Percentiles rank a stretch among this genome's conserved stretches.
phyloP scores from a whole-genome alignment of 2,113 vertebrate species.

The Rhinopomastus cyanomelas region DNA sequence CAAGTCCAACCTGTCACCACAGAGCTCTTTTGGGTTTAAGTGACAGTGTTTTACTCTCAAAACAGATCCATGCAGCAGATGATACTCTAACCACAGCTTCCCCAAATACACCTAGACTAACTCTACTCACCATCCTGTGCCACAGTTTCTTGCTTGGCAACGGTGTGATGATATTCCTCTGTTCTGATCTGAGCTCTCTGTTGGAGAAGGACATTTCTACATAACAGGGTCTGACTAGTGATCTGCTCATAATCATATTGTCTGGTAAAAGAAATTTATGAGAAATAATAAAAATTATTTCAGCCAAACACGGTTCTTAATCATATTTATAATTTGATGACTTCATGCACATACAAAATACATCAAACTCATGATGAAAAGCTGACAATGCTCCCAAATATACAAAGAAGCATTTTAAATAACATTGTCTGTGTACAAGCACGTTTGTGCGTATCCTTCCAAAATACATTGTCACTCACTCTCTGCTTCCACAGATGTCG shows the following conservation, averaged over 20 bases:
- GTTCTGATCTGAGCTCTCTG: neutral
- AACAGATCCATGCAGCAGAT: neutral
- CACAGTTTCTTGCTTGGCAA: neutral
- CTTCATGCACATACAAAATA: conserved; percentile 69
- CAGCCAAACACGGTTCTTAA: neutral
- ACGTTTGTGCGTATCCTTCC: conserved; percentile 15
- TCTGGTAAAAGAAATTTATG: neutral
- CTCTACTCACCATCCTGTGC: neutral
- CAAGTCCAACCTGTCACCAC: no score
- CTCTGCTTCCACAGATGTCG: conserved; percentile 4
- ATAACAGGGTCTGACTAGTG: neutral
- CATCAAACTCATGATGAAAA: conserved; percentile 54
- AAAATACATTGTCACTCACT: conserved; percentile 26
- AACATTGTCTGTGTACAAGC: conserved; percentile 19
- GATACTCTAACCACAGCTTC: neutral
- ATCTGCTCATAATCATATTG: neutral
- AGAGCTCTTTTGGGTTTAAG: neutral
- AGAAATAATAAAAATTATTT: conserved; percentile 19
- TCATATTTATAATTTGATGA: conserved; percentile 57
- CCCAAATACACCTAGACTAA: neutral
- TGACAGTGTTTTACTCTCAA: neutral
- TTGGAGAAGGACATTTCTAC: neutral
- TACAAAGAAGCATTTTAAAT: conserved; percentile 66
- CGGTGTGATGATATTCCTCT: neutral
- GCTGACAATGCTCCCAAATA: conserved; percentile 35